Evolutionary conservation across 2,797 vertebrate genomes (phyloP).

Genomic region (Nyctalus aviator): DNA sequence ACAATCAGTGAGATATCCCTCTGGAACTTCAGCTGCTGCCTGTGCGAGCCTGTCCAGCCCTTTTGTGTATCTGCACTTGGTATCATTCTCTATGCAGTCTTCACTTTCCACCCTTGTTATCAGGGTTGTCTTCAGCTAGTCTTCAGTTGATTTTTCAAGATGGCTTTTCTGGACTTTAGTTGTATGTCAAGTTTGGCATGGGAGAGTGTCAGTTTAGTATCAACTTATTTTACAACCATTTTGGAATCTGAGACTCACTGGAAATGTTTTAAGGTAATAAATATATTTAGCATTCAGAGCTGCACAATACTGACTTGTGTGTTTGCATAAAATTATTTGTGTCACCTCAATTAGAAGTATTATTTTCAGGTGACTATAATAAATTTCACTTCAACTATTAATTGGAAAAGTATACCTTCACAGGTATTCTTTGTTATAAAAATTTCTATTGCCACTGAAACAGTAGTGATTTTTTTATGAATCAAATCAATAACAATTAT

Average conservation of each 20-base stretch:
- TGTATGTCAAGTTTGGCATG: no score
- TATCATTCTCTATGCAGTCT: no score
- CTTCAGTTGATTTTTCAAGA: no score
- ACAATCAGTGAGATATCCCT: no score
- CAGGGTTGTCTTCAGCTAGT: no score
- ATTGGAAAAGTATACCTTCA: constrained; percentile 52
- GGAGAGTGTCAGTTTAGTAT: no score
- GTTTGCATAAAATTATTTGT: constrained; percentile 56
- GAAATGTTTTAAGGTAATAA: background rate
- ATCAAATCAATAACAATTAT: constrained; percentile 71
- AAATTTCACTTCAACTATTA: constrained; percentile 54
- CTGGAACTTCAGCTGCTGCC: no score
- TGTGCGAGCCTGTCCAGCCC: no score
- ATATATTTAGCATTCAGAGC: constrained; percentile 24
- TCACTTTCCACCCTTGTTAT: no score
- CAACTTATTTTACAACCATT: no score
- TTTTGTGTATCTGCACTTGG: no score
- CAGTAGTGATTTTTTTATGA: constrained; percentile 63
- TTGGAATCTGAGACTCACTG: background rate
- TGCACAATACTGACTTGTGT: constrained; percentile 2
- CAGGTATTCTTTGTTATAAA: constrained; percentile 58
- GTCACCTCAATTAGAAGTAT: constrained; percentile 64
- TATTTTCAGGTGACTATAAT: constrained; percentile 68
- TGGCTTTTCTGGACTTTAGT: no score
- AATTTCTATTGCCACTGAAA: constrained; percentile 60